Base-by-base conservation (phyloP, 2,113 vertebrate genomes). In the Crotalus horridus region DNA sequence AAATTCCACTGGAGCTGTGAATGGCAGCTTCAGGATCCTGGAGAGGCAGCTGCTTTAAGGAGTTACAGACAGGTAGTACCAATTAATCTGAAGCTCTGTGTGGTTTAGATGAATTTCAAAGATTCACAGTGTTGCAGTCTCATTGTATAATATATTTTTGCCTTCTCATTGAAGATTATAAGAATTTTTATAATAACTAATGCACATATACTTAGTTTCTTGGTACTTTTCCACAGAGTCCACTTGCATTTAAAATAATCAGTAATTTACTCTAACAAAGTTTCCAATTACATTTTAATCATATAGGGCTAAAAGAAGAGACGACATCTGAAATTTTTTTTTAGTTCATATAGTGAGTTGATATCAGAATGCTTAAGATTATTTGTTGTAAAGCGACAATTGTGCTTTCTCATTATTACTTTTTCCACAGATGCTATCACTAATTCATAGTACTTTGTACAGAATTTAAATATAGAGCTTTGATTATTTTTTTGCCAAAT, bases 321-420 rank as follows among this genome's bases (percentile, higher is more conserved):
- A 55, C 12, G 29, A 33, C 12, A n/a, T 33, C 23, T 55, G 23
- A 85, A 20, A 88, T 20, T 23, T 1, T 46, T 29, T 46, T 3
- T 15, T 9, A 48, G 1, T 87, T 59, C 8, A 61, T 17, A 29
- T 0, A 3, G 85, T 21, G 85, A n/a, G 29, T 55, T 85, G 90
- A 89, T 91, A 92, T 58, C 12, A 90, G 21, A 51, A 23, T 89
- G 69, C 3, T 93, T 90, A 92, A 39, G 17, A 46, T 26, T 85
- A 90, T 92, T 29, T 10, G 29, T 55, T 15, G 39, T 43, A 69
- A 87, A 92, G 24, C 29, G 74, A 9, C 20, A 21, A 10, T 86
- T 51, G 93, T 87, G 56, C 4, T 74, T 92, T 90, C 1, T 93
- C 20, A 0, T 33, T 85, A 17, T 1, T 4, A 54, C 89, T 24